Percentiles rank a stretch among this genome's conserved stretches.
phyloP scores from a whole-genome alignment of 2,113 vertebrate genomes.

The Choloepus hoffmanni region DNA sequence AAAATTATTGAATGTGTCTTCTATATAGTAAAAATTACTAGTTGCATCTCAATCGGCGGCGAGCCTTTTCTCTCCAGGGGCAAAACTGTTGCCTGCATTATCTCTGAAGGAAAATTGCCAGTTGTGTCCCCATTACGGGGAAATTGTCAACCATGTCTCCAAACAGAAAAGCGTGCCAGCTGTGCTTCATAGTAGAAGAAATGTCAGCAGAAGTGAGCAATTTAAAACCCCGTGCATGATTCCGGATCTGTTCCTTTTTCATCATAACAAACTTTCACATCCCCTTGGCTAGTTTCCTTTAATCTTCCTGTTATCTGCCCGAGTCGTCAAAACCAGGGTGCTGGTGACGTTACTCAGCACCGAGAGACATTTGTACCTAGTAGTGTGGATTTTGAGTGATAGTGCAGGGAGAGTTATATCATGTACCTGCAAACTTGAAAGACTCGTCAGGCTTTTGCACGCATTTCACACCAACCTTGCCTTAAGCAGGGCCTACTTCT shows the following conservation, averaged over 20 bases:
- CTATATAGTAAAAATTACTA: constrained; percentile 57
- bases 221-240: background rate
- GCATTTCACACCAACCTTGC: too few relatives aligned
- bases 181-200: constrained; percentile 21
- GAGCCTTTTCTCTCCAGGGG: constrained; percentile 73
- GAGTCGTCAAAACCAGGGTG: background rate
- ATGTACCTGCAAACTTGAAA: background rate
- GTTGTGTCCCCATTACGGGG: constrained; percentile 66
- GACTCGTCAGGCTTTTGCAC: background rate
- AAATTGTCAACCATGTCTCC: constrained; percentile 61
- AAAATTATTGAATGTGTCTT: constrained; percentile 65
- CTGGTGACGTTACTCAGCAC: background rate
- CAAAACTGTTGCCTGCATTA: constrained; percentile 68
- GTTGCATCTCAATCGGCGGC: constrained; percentile 57
- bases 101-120: constrained; percentile 76
- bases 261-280: background rate
- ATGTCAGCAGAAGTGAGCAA: constrained; percentile 49
- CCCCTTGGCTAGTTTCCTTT: background rate
- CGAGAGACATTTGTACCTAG: background rate
- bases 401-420: background rate
- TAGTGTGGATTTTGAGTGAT: background rate
- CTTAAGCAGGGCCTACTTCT: background rate
- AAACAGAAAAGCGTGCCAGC: constrained; percentile 46
- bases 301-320: background rate
- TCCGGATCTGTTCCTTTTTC: background rate